A percentile compares a stretch with the other conserved stretches of the same genome.
Evolutionary conservation across 30 jellyfish, hydroid and myxozoan genomes (phyloP).

Genomic region (Chrysaora quinquecirrha): DNA sequence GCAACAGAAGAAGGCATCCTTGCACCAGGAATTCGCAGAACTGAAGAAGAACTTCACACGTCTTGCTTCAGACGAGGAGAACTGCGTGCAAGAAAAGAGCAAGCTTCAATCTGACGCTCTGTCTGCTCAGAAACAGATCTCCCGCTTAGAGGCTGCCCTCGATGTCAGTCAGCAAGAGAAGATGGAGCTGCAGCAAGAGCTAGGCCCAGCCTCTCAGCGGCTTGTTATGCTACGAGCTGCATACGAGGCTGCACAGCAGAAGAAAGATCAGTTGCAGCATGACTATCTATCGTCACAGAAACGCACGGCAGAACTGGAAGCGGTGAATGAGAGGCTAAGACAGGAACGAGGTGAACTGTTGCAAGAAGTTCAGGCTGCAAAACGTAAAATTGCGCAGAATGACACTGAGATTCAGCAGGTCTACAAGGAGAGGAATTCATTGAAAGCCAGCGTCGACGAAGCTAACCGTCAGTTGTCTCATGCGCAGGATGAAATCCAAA

Average conservation of each 20-base stretch:
- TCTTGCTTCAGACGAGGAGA: conserved; percentile 93
- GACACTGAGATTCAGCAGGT: conserved; percentile 81
- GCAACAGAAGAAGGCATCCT: conserved; percentile 80
- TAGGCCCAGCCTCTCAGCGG: conserved; percentile 98
- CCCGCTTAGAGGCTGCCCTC: conserved; percentile 99
- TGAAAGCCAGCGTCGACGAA: conserved; percentile 83
- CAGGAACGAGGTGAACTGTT: conserved; percentile 90
- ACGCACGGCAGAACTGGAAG: conserved; percentile 86
- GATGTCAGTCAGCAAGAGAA: conserved; percentile 99
- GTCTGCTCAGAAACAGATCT: conserved; percentile 93
- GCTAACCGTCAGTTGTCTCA: conserved; percentile 71
- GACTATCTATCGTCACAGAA: conserved; percentile 85
- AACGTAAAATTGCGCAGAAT: conserved; percentile 76
- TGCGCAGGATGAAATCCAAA: conserved; percentile 83
- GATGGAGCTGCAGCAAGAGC: conserved; percentile 97
- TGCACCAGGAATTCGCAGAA: conserved; percentile 90
- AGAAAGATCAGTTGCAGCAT: conserved; percentile 93
- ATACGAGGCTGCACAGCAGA: conserved; percentile 96
- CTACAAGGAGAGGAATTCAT: conserved; percentile 58
- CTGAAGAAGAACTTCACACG: conserved; percentile 89
- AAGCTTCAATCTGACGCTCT: conserved; percentile 94
- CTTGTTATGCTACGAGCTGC: conserved; percentile 97
- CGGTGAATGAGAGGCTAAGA: conserved; percentile 83
- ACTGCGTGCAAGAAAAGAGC: conserved; percentile 81
- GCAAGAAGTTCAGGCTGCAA: conserved; percentile 82